These are phyloP conservation scores for Sebastes iracundus DNA, from an alignment of 2,797 vertebrate genomes.

Conservation along the genomic window DNA sequence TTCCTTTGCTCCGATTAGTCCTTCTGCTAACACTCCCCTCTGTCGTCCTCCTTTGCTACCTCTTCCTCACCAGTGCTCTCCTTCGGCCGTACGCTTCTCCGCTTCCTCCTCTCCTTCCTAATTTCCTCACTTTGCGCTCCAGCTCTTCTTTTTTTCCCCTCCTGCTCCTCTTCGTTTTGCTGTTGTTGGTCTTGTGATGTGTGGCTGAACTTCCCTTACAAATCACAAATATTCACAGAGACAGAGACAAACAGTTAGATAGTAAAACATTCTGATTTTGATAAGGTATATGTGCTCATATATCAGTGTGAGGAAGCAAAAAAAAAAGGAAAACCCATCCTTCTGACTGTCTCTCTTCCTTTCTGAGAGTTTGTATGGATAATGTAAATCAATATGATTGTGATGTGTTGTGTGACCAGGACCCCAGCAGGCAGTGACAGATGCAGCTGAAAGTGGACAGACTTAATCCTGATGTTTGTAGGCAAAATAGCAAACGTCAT, in stretches of 20 bases:
- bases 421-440: neutral
- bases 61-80: neutral
- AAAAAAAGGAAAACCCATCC: neutral
- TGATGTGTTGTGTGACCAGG: neutral
- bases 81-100: neutral
- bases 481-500: neutral
- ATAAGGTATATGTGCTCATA: neutral
- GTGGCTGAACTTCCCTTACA: neutral
- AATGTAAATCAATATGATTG: neutral
- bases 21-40: neutral
- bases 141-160: neutral
- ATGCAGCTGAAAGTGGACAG: neutral
- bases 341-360: neutral
- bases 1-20: neutral
- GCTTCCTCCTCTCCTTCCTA: neutral
- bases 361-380: neutral
- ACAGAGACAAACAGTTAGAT: neutral
- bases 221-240: neutral
- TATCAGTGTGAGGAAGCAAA: neutral
- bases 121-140: neutral
- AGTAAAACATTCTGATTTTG: neutral
- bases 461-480: neutral
- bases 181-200: slow-evolving; percentile 1
- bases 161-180: neutral
- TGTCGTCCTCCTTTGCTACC: neutral